phyloP scores from a whole-genome alignment of 2,888 invertebrate species.

The Tetranychus piercei region DNA sequence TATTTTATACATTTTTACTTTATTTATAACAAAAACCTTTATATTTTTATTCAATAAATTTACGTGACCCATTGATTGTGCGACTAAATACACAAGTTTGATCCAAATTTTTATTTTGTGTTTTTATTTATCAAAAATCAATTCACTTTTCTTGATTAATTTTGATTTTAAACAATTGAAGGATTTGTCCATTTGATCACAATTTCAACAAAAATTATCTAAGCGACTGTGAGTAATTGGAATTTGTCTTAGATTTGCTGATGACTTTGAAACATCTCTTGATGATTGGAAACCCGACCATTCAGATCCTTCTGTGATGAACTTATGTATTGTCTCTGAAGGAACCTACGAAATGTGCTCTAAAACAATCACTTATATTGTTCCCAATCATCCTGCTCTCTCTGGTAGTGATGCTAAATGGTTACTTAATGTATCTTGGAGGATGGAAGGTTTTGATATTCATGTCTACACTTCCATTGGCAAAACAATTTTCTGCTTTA shows the following conservation, averaged over 20 bases:
- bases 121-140: too few relatives aligned
- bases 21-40: too few relatives aligned
- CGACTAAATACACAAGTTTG: too few relatives aligned
- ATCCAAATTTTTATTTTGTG: too few relatives aligned
- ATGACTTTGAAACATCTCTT: conserved; percentile 85
- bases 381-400: conserved; percentile 1
- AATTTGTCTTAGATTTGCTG: conserved; percentile 80
- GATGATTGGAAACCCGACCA: conserved; percentile 93
- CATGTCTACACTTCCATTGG: conserved; percentile 89
- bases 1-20: too few relatives aligned
- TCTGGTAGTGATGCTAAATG: conserved; percentile 58
- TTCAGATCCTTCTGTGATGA: conserved; percentile 57
- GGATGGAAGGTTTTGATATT: conserved; percentile 97
- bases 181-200: too few relatives aligned
- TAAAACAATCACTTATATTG: conserved; percentile 53
- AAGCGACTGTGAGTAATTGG: too few relatives aligned
- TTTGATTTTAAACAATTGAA: too few relatives aligned
- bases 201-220: too few relatives aligned
- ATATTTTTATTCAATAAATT: too few relatives aligned
- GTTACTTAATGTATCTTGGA: conserved; percentile 93
- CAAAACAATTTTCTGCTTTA: conserved; percentile 74
- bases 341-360: conserved; percentile 96
- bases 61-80: too few relatives aligned
- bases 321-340: conserved; percentile 90
- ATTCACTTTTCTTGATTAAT: too few relatives aligned